phyloP scores from a whole-genome alignment of 1,140 invertebrate genomes.

The Melitaea cinxia region DNA sequence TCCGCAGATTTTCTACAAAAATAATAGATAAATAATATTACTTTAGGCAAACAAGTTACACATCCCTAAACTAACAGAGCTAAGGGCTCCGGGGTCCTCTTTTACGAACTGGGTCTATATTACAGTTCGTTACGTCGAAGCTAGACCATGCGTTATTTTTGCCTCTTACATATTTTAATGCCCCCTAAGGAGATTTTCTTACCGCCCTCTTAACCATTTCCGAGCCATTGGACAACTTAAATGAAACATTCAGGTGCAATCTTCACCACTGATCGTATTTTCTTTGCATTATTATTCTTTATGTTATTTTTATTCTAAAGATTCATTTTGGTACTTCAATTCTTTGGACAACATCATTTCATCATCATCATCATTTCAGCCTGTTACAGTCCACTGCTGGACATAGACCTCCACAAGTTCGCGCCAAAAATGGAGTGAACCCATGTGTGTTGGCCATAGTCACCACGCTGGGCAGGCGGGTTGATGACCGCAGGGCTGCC shows the following conservation, averaged over 20 bases:
- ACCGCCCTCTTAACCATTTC: conserved; percentile 65
- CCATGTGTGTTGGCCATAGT: too few species aligned
- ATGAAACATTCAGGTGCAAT: conserved; percentile 72
- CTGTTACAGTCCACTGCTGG: too few species aligned
- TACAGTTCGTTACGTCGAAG: conserved; percentile 70
- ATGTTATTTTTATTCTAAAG: background rate
- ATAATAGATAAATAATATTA: conserved; percentile 79
- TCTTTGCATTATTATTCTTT: background rate
- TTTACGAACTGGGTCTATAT: conserved; percentile 62
- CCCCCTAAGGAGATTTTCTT: conserved; percentile 61
- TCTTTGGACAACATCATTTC: too few species aligned
- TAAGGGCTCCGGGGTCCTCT: conserved; percentile 61
- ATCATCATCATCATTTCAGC: too few species aligned
- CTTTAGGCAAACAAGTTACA: conserved; percentile 75
- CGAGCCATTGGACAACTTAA: conserved; percentile 68
- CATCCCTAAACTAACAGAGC: conserved; percentile 72
- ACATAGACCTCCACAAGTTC: too few species aligned
- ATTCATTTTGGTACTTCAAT: background rate
- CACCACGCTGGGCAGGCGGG: too few species aligned
- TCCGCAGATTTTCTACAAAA: conserved; percentile 72
- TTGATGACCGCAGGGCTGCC: too few species aligned
- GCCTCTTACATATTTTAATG: conserved; percentile 77
- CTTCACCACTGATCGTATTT: conserved; percentile 51
- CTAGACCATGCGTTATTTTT: conserved; percentile 78
- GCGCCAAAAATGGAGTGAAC: too few species aligned